Evolutionary conservation across 2,797 vertebrate species (phyloP), one percentile per base, ranked within the genome.

Genomic region (Enteromius paludinosus): DNA sequence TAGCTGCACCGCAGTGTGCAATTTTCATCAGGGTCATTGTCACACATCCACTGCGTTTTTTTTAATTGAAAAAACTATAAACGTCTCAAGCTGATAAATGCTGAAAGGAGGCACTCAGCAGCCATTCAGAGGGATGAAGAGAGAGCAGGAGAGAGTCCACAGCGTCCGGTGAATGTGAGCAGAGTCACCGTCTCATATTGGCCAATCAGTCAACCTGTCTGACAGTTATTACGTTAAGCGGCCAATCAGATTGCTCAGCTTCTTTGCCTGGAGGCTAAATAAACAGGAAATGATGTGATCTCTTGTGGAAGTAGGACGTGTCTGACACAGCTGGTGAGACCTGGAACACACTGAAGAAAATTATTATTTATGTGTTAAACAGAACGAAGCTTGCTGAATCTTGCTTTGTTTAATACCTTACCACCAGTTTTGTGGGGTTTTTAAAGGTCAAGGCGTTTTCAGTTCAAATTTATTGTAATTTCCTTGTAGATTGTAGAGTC

Each of bases 131-230:
- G 72, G 47, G 74, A 86, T 82, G 89, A 72, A 83, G 87, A 90
- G 90, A 89, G 87, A 73, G 84, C 85, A 87, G 89, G 85, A 81
- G 90, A 90, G 87, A 84, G 87, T 89, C 88, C 88, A 88, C 84
- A 82, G 88, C 49, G 78, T 74, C 30, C 33, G 12, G 49, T 54
- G 49, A 83, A 83, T 61, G 83, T 69, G 78, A 86, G 79, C 72
- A 78, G 66, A 87, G 74, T 80, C 59, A 78, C 84, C 43, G 30
- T 85, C 79, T 85, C 65, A 77, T 82, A 86, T 88, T 84, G 77
- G 75, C 79, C 85, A 79, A 87, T 89, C 85, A 83, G 84, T 90
- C 87, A 86, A 82, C 79, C 61, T 78, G 80, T 49, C 84, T 75
- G 79, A 64, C 83, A 74, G 68, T 82, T 89, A 89, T 88, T 87